Conservation (phyloP, 2,888 invertebrate genomes). For the Sipunculus nudus region DNA sequence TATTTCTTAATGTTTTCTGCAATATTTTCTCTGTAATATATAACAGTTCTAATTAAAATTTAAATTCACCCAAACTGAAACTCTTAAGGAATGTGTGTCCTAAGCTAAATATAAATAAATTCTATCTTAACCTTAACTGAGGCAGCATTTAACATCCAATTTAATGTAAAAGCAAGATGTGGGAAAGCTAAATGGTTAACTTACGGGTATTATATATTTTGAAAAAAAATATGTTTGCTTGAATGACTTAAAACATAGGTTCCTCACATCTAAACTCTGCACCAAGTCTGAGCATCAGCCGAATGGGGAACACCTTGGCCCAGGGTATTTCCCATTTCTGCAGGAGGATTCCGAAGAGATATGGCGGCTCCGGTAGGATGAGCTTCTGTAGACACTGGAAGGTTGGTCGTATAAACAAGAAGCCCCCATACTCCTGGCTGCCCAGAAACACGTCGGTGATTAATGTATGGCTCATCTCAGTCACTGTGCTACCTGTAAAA, state of each 20-base stretch:
- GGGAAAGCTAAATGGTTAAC: too few relatives aligned
- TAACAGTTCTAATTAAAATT: too few relatives aligned
- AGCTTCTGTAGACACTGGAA: conserved; percentile 84
- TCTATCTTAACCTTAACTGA: too few relatives aligned
- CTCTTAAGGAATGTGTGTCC: too few relatives aligned
- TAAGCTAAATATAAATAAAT: too few relatives aligned
- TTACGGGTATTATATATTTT: not conserved
- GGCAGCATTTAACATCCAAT: too few relatives aligned
- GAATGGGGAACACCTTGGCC: conserved; percentile 79
- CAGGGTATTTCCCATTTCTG: conserved; percentile 84
- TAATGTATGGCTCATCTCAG: conserved; percentile 77
- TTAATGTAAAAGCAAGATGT: too few relatives aligned
- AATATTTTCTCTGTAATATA: too few relatives aligned
- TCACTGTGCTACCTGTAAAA: conserved; percentile 74
- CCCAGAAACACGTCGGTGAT: conserved; percentile 69
- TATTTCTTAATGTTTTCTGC: too few relatives aligned
- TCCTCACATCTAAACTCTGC: conserved; percentile 79
- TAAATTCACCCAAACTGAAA: too few relatives aligned
- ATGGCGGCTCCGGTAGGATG: conserved; percentile 79
- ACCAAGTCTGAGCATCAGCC: conserved; percentile 81
- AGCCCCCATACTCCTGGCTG: conserved; percentile 72
- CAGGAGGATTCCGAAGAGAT: conserved; percentile 80
- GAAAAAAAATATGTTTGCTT: not conserved
- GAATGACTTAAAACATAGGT: too few relatives aligned
- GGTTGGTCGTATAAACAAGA: conserved; percentile 82